Evolutionary conservation across 1,140 invertebrate species (phyloP).

Genomic region (Portunus trituberculatus): DNA sequence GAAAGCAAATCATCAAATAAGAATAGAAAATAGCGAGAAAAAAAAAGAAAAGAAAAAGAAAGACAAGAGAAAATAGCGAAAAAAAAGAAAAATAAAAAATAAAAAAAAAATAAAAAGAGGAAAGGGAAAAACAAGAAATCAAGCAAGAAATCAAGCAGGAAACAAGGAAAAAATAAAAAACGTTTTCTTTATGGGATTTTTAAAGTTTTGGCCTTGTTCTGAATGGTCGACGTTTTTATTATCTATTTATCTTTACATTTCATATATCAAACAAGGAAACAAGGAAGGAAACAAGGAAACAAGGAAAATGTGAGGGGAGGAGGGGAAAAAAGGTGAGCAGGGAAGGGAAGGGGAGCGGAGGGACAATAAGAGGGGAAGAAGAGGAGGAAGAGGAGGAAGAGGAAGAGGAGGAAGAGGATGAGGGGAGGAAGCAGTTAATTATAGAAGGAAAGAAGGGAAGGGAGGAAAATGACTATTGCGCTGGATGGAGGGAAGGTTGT

Average conservation of each 20-base stretch:
- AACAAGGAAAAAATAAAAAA: no score
- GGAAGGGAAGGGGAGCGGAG: background rate
- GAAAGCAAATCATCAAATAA: background rate
- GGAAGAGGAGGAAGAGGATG: background rate
- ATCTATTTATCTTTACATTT: no score
- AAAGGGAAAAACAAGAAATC: background rate
- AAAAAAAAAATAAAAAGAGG: background rate
- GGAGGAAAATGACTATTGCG: background rate
- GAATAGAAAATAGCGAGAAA: background rate
- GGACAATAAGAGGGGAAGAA: background rate
- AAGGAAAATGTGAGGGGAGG: no score
- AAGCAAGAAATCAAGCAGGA: no score
- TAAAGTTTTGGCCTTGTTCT: no score
- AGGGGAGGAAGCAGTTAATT: background rate
- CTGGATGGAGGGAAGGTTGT: background rate
- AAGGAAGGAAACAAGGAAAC: background rate
- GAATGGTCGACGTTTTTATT: no score
- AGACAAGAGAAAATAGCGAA: background rate
- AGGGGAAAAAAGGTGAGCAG: no score
- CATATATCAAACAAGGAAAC: background rate
- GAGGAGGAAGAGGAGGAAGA: background rate
- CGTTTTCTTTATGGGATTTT: no score
- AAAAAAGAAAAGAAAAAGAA: no score
- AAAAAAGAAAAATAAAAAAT: no score
- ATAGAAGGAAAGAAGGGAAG: background rate